These are phyloP conservation scores for Leptogaster cylindrica DNA, from an alignment of 2,888 invertebrate species.

Conservation along the genomic window DNA sequence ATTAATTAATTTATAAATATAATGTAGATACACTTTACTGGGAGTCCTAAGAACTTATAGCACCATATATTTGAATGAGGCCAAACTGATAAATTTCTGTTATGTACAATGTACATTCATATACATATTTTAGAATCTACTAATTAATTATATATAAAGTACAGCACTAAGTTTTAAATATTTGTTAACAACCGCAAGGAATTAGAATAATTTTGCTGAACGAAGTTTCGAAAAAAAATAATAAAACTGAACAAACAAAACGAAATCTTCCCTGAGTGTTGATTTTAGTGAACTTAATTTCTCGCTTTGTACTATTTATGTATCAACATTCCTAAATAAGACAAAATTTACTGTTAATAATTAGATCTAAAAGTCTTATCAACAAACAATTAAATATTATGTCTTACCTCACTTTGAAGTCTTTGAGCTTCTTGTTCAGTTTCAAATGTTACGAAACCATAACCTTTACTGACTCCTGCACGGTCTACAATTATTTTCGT, in stretches of 20 bases:
- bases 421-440: slow-evolving; percentile 84
- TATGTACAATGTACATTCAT: slow-evolving; percentile 15
- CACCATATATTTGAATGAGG: slow-evolving; percentile 33
- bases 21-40: not conserved
- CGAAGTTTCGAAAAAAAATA: slow-evolving; percentile 44
- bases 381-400: slow-evolving; percentile 18
- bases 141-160: slow-evolving; percentile 32
- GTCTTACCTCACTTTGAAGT: slow-evolving; percentile 71
- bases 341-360: slow-evolving; percentile 45
- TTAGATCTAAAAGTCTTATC: slow-evolving; percentile 18
- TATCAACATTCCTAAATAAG: slow-evolving; percentile 48
- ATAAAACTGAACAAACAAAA: slow-evolving; percentile 52
- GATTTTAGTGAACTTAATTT: slow-evolving; percentile 46
- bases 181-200: slow-evolving; percentile 34
- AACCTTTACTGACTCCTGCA: slow-evolving; percentile 87
- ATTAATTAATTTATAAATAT: not conserved
- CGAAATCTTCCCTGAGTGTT: slow-evolving; percentile 53
- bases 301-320: slow-evolving; percentile 45
- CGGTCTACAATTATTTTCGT: slow-evolving; percentile 95
- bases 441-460: slow-evolving; percentile 82
- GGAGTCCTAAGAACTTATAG: slow-evolving; percentile 32
- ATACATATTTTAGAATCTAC: slow-evolving; percentile 32
- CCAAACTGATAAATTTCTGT: slow-evolving; percentile 28
- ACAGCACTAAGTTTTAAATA: slow-evolving; percentile 25
- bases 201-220: slow-evolving; percentile 27